These are phyloP conservation scores for Diprion similis DNA, from an alignment of 1,140 invertebrate genomes.

Conservation along the genomic window DNA sequence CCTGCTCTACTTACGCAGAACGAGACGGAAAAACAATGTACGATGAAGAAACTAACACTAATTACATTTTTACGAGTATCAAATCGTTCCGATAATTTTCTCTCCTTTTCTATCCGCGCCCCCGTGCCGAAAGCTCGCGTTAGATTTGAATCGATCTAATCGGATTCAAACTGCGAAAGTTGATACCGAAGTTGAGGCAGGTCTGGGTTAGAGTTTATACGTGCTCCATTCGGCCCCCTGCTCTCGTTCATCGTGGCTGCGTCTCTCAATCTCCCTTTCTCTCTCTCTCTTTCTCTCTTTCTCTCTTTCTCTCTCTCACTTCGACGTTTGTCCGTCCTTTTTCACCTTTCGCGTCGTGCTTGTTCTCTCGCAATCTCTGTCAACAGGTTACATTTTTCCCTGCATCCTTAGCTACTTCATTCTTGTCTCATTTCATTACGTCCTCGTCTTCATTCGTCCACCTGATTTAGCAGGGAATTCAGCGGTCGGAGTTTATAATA, in stretches of 20 bases:
- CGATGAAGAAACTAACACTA: too few relatives aligned
- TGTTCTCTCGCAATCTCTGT: constrained; percentile 40
- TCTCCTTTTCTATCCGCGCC: neutral
- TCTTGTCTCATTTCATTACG: neutral
- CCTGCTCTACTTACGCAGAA: too few relatives aligned
- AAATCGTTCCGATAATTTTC: too few relatives aligned
- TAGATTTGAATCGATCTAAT: constrained; percentile 50
- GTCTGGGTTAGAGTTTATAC: constrained; percentile 45
- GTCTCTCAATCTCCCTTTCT: constrained; percentile 26
- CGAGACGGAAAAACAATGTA: too few relatives aligned
- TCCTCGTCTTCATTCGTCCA: neutral
- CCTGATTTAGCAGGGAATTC: too few relatives aligned
- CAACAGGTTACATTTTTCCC: constrained; percentile 61
- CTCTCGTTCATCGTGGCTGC: constrained; percentile 12
- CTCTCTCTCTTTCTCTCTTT: constrained; percentile 30
- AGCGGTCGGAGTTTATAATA: too few relatives aligned
- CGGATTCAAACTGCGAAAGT: constrained; percentile 55
- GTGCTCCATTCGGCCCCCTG: constrained; percentile 13
- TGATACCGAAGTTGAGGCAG: constrained; percentile 54
- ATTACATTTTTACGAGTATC: too few relatives aligned
- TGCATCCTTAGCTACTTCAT: constrained; percentile 23
- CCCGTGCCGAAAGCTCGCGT: neutral
- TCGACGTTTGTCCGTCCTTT: neutral
- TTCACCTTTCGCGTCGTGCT: constrained; percentile 20
- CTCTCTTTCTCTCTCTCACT: constrained; percentile 15